These are phyloP conservation scores for Tenthredo livida DNA, from an alignment of 2,888 invertebrate species.

Conservation along the genomic window DNA sequence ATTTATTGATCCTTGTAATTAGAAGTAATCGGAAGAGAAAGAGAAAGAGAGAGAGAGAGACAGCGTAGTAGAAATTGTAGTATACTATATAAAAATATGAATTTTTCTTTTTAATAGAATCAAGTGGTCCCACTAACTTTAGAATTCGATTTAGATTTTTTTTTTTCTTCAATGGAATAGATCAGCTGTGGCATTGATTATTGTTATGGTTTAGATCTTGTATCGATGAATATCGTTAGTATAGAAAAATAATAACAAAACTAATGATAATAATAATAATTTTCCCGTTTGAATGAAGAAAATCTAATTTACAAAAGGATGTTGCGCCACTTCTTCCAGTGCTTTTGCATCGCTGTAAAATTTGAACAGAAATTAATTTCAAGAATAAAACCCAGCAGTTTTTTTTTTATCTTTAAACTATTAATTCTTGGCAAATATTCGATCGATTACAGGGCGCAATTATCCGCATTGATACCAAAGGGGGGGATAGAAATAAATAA, in stretches of 20 bases:
- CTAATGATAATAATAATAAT: background rate
- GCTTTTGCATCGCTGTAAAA: background rate
- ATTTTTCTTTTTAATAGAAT: slow-evolving; percentile 4
- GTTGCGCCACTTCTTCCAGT: background rate
- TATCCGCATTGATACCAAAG: slow-evolving; percentile 25
- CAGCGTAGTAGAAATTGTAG: slow-evolving; percentile 1
- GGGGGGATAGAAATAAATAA: background rate
- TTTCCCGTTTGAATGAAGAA: background rate
- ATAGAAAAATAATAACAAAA: background rate
- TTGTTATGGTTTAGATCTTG: background rate
- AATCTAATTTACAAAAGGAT: background rate
- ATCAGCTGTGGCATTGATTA: slow-evolving; percentile 8
- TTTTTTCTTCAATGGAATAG: background rate
- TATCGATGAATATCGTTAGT: background rate
- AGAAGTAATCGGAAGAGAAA: slow-evolving; percentile 17
- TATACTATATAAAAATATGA: background rate
- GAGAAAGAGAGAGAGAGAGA: background rate
- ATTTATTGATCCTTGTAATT: background rate
- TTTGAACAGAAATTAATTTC: background rate
- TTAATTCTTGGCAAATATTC: background rate
- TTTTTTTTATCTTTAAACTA: background rate
- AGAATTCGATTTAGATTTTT: slow-evolving; percentile 5
- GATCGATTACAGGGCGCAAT: background rate
- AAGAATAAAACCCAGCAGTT: background rate
- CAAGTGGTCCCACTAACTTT: background rate